Base-by-base conservation (phyloP, 2,888 invertebrate genomes). In the Stenchaetothrips biformis region DNA sequence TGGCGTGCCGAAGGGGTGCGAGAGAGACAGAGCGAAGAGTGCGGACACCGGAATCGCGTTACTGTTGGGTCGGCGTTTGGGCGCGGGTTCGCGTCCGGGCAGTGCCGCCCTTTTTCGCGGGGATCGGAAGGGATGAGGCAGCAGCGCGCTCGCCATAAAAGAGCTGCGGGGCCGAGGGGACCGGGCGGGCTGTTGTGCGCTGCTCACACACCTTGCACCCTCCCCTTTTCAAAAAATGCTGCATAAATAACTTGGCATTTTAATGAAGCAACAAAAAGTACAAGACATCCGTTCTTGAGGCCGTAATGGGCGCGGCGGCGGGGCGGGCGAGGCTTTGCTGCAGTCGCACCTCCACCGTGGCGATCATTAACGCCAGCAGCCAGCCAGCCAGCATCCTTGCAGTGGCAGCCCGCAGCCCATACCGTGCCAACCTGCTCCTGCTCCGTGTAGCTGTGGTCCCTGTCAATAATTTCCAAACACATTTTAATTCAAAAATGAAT, bases 261-360 rank as follows among this genome's bases (percentile, higher is more conserved):
- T 74, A 74, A 74, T 74, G 67, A 74, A 74, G 67, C 67, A 74
- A 74, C 67, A 74, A 74, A 74, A 74, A 74, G 67, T 25, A 74
- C 67, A 74, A 74, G 67, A 11, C 67, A 4, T 11, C 37, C 37
- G 37, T 37, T 37, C 37, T 37, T 37, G 37, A 37, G 37, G 37
- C 37, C 37, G 37, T 37, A 37, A 37, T 37, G 37, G 37, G 37
- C 37, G 37, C 2, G 37, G 37, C 2, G 37, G 37, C 37, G 37
- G 53, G 53, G 18, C 53, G 8, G 53, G 18, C 53, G 53, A 13
- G 53, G 53, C 53, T 13, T 53, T 53, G 53, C 53, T 13, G 53
- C 53, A 11, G 16, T 53, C 53, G 53, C 53, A 18, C 53, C 67
- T 21, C 9, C 9, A 9, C 21, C n/a, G 4, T 67, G 7, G 1